Base-by-base conservation (phyloP, 2,888 invertebrate species). In the Horisme vitalbata region DNA sequence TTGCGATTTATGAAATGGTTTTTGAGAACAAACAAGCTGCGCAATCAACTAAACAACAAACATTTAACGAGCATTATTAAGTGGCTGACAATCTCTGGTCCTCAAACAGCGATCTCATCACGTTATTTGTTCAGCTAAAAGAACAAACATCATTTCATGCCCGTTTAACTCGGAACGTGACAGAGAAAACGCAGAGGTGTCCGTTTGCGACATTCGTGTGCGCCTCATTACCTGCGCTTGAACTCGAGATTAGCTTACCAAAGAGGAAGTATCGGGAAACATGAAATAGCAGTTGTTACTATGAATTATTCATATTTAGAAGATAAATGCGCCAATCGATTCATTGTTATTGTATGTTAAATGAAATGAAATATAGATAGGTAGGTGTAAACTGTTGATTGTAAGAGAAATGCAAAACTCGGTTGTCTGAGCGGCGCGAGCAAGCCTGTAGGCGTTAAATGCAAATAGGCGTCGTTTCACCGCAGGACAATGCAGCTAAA, bases 391-490 rank as follows among this genome's bases (percentile, higher is more conserved):
- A 43, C 9, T 31, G 44, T 28, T 41, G 38, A 43, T 61, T 63
- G 60, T 59, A 67, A 66, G 71, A 73, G 72, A 80, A 82, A 83
- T 77, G 75, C 68, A 71, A 73, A 75, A 71, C 68, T 65, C 63
- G 61, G 55, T 52, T 48, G 68, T 59, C 55, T 41, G 57, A 41
- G 54, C 59, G 53, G 27, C 48, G 55, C 60, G 52, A 63, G 56
- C 57, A 54, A 58, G 58, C 65, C 34, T 70, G 82, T 78, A 79
- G 80, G 84, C 73, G 83, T 78, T 73, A 79, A 83, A 88, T 87
- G 85, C 79, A 86, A 88, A 87, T 85, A 60, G 66, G 59, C 44
- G 55, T 61, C 79, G 82, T 87, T 86, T 86, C 84, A 79, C 83
- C 73, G 66, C 72, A 75, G 73, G 76, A 86, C 87, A 88, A 88